Evolutionary conservation across 2,888 invertebrate genomes (phyloP), one percentile per base, ranked within the genome.

Genomic region (Synanthedon myopaeformis): DNA sequence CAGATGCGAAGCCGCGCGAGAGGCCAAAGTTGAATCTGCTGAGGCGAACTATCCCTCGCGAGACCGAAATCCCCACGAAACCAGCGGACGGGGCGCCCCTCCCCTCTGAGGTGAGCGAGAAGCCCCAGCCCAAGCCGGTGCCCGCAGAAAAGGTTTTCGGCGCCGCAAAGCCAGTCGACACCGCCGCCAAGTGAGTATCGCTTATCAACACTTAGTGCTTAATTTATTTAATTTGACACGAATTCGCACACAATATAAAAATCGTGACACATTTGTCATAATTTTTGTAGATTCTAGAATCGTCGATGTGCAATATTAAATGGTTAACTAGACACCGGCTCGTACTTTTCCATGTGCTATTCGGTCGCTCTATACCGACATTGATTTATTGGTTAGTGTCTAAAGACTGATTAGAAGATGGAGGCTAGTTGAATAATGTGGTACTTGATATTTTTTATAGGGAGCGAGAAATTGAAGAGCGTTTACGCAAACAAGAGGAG

Each of bases 81-180:
- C 75, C 82, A 0, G 88, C 81, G 0, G 81, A 78, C 54, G 80
- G 76, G 12, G 76, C 74, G 0, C 61, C 63, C 55, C 73, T 57
- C 8, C 72, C 70, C 0, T 72, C 72, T 3, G 65, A 67, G 52
- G 61, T 58, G 6, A 58, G 69, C 0, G 79, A 78, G 1, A 76
- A 77, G 53, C 76, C 61, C 63, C 72, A 80, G 42, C 74, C 89
- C n/a, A 76, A 87, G 53, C 88, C 90, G 10, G 89, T 88, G 52
- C 83, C 92, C 2, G 89, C 92, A 0, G 90, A 92, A 51, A 94
- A 93, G 55, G 96, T 98, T 62, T 98, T 98, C 75, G 98, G 98
- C n/a, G 93, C 91, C 41, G 98, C 98, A 14, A 96, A 94, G 74
- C 98, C 98, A 0, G 98, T 98, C 0, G 97, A 98, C 74, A 98